Conservation (phyloP, 2,113 vertebrate genomes). For the Anas platyrhynchos region DNA sequence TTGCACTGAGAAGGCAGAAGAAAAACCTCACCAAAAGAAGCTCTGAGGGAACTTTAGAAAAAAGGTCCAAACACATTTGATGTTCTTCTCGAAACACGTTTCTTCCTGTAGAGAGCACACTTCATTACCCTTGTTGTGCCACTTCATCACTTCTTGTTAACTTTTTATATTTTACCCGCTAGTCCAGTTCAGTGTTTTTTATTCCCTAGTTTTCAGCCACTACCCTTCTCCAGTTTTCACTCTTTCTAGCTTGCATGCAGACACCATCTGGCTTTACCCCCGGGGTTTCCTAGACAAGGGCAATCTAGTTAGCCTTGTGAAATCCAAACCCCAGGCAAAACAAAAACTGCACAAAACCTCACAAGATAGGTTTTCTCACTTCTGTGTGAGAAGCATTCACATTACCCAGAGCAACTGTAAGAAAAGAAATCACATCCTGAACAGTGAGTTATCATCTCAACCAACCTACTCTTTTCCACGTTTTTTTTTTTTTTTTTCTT, state of each 20-base stretch:
- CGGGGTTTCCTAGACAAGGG: not conserved
- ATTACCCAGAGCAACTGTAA: not conserved
- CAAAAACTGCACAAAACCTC: slow-evolving; percentile 3
- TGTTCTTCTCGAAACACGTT: not conserved
- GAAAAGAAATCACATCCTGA: not conserved
- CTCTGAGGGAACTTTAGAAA: not conserved
- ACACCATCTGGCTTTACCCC: slow-evolving; percentile 39
- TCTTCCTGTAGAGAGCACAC: not conserved
- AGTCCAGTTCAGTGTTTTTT: not conserved
- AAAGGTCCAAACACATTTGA: not conserved
- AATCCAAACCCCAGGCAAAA: slow-evolving; percentile 44
- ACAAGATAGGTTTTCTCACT: slow-evolving; percentile 5
- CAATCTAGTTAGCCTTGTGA: slow-evolving; percentile 48
- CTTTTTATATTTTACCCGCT: not conserved
- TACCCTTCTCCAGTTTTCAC: not conserved
- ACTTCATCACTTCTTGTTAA: slow-evolving; percentile 1
- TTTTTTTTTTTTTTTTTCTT: not conserved
- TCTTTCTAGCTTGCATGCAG: not conserved
- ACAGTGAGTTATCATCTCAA: not conserved
- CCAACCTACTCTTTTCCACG: not conserved
- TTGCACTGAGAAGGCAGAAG: not conserved
- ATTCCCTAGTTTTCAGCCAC: slow-evolving; percentile 12
- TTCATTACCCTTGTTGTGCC: not conserved
- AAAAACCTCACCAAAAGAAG: not conserved
- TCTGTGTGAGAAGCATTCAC: not conserved